Percentiles rank a stretch among this genome's conserved stretches.
These are phyloP conservation scores for Neuroterus valhalla DNA, from an alignment of 1,140 invertebrate genomes.

Conservation along the genomic window DNA sequence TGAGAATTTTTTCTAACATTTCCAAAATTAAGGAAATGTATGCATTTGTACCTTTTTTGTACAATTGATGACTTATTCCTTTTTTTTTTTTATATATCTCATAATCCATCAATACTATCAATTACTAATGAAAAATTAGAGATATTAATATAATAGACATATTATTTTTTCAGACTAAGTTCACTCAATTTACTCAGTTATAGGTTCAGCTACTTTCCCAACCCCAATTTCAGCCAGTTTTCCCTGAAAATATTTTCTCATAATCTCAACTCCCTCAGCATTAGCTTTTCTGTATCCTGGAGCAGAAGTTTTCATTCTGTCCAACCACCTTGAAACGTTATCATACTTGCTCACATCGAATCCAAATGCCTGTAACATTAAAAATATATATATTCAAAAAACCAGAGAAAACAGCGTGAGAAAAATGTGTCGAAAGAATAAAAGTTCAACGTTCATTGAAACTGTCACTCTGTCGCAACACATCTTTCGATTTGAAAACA, in stretches of 20 bases:
- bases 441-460: not conserved
- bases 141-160: no score
- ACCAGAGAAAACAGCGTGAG: constrained; percentile 9
- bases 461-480: not conserved
- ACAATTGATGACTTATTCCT: no score
- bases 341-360: constrained; percentile 81
- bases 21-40: no score
- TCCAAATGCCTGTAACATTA: constrained; percentile 79
- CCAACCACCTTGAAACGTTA: constrained; percentile 83
- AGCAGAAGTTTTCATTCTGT: constrained; percentile 80
- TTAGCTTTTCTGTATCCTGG: constrained; percentile 86
- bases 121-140: no score
- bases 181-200: not conserved
- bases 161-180: no score
- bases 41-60: no score
- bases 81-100: no score
- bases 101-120: no score
- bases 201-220: not conserved
- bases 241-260: constrained; percentile 50
- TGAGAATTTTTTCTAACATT: not conserved
- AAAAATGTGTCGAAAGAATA: constrained; percentile 34
- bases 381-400: not conserved
- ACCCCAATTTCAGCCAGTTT: not conserved
- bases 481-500: not conserved
- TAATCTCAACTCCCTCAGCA: constrained; percentile 70